Conservation (phyloP, 2,888 invertebrate genomes). For the Phyllotreta striolata region DNA sequence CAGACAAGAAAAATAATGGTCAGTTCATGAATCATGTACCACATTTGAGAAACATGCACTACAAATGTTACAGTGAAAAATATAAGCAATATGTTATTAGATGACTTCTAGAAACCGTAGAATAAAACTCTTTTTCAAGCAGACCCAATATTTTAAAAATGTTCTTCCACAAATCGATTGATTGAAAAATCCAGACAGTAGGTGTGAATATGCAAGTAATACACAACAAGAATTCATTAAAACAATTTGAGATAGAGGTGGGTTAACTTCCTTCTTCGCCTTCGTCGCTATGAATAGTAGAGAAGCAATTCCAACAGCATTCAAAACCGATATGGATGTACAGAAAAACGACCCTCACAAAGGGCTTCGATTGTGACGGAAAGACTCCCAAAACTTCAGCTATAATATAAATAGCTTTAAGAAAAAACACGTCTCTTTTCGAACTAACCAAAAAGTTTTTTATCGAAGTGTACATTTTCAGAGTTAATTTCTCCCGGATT, state of each 20-base stretch:
- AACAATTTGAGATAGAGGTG: neutral
- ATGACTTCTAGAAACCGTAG: no score
- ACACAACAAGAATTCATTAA: neutral
- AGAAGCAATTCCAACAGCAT: neutral
- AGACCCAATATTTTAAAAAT: neutral
- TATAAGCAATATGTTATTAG: no score
- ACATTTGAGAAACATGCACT: neutral
- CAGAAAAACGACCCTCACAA: neutral
- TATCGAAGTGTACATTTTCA: no score
- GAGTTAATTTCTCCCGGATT: no score
- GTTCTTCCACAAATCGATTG: neutral
- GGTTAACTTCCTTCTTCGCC: neutral
- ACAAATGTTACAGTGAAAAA: neutral
- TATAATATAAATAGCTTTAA: neutral
- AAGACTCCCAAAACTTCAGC: slow-evolving; percentile 1
- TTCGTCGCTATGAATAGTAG: neutral
- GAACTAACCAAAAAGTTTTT: neutral
- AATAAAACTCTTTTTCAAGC: neutral
- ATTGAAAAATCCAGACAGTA: neutral
- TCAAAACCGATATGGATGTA: neutral
- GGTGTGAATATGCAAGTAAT: neutral
- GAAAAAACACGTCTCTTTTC: neutral
- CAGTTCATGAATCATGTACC: neutral
- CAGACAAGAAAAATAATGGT: neutral
- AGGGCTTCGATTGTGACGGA: neutral